phyloP scores from a whole-genome alignment of 2,888 invertebrate species.

The Leptopilina syphax region DNA sequence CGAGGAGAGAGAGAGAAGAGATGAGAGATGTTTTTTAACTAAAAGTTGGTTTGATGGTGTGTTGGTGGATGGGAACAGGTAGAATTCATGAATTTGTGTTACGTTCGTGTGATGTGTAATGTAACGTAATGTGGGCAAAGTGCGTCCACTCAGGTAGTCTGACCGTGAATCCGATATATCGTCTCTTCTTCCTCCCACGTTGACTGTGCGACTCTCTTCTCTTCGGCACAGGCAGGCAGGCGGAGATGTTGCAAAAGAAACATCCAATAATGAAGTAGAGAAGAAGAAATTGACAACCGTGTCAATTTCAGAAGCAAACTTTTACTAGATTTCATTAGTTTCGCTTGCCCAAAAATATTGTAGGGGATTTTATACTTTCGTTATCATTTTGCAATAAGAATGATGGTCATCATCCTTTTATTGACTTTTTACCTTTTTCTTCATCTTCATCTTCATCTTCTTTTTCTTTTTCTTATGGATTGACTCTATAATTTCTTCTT shows the following conservation, averaged over 20 bases:
- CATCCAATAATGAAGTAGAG: too few species aligned
- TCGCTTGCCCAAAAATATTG: not conserved
- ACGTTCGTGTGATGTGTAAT: constrained; percentile 2
- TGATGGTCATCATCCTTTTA: not conserved
- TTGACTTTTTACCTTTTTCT: too few species aligned
- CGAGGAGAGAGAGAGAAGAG: not conserved
- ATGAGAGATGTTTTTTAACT: constrained; percentile 50
- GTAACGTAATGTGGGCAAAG: constrained; percentile 33
- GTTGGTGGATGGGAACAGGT: constrained; percentile 28
- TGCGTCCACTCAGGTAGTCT: constrained; percentile 34
- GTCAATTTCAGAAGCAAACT: constrained; percentile 24
- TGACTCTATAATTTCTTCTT: too few species aligned
- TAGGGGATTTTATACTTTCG: not conserved
- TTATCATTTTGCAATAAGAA: not conserved
- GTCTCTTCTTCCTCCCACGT: constrained; percentile 37
- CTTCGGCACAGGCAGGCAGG: not conserved
- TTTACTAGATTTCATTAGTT: constrained; percentile 17
- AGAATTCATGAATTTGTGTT: constrained; percentile 18
- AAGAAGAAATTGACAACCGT: constrained; percentile 26
- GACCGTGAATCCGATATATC: constrained; percentile 34
- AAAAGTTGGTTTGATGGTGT: not conserved
- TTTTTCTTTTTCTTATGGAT: too few species aligned
- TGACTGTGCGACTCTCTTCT: not conserved
- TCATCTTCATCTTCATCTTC: too few species aligned
- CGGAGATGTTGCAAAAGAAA: too few species aligned